A percentile compares a stretch with the other conserved stretches of the same genome.
Evolutionary conservation across 2,888 invertebrate genomes (phyloP).

Genomic region (Lochmaea crataegi): DNA sequence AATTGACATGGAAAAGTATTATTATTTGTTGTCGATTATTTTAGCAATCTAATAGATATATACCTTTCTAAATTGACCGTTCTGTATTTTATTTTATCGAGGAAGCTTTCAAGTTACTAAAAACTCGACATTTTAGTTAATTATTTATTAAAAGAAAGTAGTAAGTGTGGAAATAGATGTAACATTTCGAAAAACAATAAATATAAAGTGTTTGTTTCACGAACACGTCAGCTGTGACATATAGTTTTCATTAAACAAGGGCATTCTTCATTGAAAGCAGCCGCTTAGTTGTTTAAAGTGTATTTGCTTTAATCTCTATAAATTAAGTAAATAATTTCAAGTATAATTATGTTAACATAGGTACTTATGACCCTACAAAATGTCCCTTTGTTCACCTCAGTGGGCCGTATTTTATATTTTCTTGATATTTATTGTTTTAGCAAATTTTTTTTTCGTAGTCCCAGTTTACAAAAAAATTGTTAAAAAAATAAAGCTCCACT

Average conservation of each 20-base stretch:
- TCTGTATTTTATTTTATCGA: not conserved
- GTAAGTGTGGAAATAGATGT: not conserved
- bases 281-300: not conserved
- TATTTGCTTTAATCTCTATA: not conserved
- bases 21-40: too few relatives aligned
- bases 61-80: too few relatives aligned
- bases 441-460: too few relatives aligned
- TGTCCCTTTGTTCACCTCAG: not conserved
- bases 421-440: too few relatives aligned
- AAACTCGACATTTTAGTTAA: not conserved
- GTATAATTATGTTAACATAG: not conserved
- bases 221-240: not conserved
- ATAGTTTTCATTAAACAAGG: not conserved
- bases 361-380: not conserved
- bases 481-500: too few relatives aligned
- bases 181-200: not conserved
- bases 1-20: too few relatives aligned
- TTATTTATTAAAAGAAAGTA: not conserved
- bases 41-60: too few relatives aligned
- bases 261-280: not conserved
- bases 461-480: too few relatives aligned
- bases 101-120: not conserved
- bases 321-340: slow-evolving; percentile 1
- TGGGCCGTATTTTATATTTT: too few relatives aligned
- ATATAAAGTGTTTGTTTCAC: not conserved